phyloP scores from a whole-genome alignment of 1,140 invertebrate genomes.

The Drosophila varians region DNA sequence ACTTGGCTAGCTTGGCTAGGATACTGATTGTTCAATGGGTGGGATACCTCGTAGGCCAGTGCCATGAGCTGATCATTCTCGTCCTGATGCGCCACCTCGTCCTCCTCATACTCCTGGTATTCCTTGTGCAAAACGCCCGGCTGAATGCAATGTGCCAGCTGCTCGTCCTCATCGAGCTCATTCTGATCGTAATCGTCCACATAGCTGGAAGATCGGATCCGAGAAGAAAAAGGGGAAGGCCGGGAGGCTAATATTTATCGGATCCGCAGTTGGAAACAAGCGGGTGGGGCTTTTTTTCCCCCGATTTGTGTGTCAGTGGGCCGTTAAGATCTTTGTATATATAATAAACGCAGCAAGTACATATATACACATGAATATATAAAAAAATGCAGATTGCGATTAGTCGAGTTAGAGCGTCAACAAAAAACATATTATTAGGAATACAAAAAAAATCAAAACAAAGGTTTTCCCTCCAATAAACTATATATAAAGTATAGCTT shows the following conservation, averaged over 20 bases:
- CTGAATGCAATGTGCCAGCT: slow-evolving; percentile 77
- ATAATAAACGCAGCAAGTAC: slow-evolving; percentile 41
- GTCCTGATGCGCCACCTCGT: slow-evolving; percentile 49
- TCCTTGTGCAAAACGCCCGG: slow-evolving; percentile 75
- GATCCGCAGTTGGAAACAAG: slow-evolving; percentile 59
- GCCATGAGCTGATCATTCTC: slow-evolving; percentile 72
- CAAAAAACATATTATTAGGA: slow-evolving; percentile 16
- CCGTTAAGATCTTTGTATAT: slow-evolving; percentile 44
- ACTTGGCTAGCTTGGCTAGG: slow-evolving; percentile 23
- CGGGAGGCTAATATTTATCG: slow-evolving; percentile 23
- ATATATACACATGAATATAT: neutral
- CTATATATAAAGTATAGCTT: neutral
- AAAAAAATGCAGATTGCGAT: slow-evolving; percentile 39
- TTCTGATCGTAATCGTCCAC: slow-evolving; percentile 73
- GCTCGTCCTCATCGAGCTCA: slow-evolving; percentile 70
- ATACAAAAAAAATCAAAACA: slow-evolving; percentile 6
- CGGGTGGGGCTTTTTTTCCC: slow-evolving; percentile 29
- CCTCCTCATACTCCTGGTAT: slow-evolving; percentile 67
- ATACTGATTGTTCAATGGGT: slow-evolving; percentile 21
- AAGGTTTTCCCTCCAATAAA: neutral
- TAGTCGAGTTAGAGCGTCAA: slow-evolving; percentile 64
- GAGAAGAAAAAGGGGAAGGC: slow-evolving; percentile 6
- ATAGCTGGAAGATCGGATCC: slow-evolving; percentile 72
- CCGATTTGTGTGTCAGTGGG: slow-evolving; percentile 64
- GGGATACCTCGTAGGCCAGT: slow-evolving; percentile 68